Conservation (phyloP, 2,113 vertebrate species). For the Narcine bancroftii region DNA sequence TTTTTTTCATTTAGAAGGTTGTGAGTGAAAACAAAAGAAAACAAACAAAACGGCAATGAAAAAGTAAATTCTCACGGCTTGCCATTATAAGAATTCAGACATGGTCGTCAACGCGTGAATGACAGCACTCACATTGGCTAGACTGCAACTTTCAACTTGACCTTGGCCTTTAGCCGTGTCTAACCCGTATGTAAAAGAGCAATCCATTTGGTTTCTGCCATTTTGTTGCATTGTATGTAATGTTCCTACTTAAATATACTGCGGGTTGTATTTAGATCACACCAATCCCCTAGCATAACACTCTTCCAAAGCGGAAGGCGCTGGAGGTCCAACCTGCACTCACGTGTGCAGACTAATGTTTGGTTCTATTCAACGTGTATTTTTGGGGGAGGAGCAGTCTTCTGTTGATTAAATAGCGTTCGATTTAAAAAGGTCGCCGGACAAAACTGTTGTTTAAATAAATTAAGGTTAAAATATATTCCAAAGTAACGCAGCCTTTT, state of each 20-base stretch:
- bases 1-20: slow-evolving; percentile 25
- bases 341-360: not conserved
- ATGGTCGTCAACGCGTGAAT: slow-evolving; percentile 56
- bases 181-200: slow-evolving; percentile 62
- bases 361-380: not conserved
- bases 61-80: slow-evolving; percentile 45
- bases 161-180: slow-evolving; percentile 85
- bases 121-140: slow-evolving; percentile 65
- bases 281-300: not conserved
- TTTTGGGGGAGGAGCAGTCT: not conserved
- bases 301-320: not conserved
- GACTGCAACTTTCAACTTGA: slow-evolving; percentile 93
- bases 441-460: not conserved
- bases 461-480: not conserved
- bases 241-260: slow-evolving; percentile 36
- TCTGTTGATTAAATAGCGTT: not conserved
- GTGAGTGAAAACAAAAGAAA: slow-evolving; percentile 36
- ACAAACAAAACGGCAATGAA: slow-evolving; percentile 36
- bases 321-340: not conserved
- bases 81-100: slow-evolving; percentile 47
- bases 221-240: slow-evolving; percentile 46
- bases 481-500: not conserved
- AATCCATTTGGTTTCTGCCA: slow-evolving; percentile 45
- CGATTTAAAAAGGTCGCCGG: too few relatives aligned
- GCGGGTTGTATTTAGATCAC: not conserved